Conservation (phyloP, 2,888 invertebrate genomes). For the Neuroscelio doddi region DNA sequence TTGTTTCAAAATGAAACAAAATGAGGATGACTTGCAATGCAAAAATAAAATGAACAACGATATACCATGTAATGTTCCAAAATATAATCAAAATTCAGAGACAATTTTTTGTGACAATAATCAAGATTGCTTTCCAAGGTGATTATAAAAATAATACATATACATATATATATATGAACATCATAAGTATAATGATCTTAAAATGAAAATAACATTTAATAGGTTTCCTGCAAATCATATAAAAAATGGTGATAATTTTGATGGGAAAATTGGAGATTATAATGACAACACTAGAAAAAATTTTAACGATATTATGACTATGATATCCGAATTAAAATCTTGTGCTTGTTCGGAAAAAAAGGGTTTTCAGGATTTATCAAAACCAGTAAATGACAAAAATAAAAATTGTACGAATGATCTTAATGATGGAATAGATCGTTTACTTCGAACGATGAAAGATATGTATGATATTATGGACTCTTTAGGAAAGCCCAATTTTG, state of each 20-base stretch:
- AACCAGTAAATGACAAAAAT: neutral
- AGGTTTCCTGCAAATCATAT: no score
- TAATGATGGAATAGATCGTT: neutral
- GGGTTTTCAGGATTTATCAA: neutral
- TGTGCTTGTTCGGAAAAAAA: neutral
- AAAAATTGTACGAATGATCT: neutral
- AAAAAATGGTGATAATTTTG: no score
- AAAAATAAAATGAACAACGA: neutral
- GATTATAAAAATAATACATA: no score
- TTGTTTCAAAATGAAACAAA: constrained; percentile 2
- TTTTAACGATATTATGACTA: no score
- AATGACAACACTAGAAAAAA: neutral
- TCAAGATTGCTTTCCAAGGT: no score
- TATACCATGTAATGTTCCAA: no score
- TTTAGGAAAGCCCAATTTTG: constrained; percentile 1
- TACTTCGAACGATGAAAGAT: neutral
- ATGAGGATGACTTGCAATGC: constrained; percentile 1
- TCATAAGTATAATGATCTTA: no score
- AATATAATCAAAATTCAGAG: no score
- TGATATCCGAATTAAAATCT: neutral
- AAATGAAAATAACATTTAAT: neutral
- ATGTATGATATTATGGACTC: constrained; percentile 1
- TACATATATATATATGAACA: no score
- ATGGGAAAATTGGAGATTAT: neutral
- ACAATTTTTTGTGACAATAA: no score